Evolutionary conservation across 1,140 invertebrate species (phyloP), one percentile per base, ranked within the genome.

Genomic region (Chymomyza costata): DNA sequence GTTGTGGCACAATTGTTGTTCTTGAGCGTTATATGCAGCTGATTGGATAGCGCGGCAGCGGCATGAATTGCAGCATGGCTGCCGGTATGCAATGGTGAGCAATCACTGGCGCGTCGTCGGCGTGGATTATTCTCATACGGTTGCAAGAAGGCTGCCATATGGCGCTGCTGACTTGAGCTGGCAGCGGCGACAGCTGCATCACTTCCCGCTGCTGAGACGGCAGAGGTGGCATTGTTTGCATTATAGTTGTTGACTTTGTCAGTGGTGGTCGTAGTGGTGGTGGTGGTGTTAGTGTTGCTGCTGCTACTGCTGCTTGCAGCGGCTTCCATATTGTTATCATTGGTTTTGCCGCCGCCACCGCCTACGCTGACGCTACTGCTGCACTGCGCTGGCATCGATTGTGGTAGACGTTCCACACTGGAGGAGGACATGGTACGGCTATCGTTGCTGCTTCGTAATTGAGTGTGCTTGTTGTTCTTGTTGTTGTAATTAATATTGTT

Each of bases 21-120:
- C 53, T 84, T 84, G 3, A 84, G 52, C 13, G 82, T 84, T 37
- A 84, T 82, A 40, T 81, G 82, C 54, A 82, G 41, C 45, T 84
- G 82, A 63, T 76, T 84, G 35, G 66, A 70, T 15, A 84, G 45
- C 0, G 81, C 71, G 2, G 71, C 69, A 1, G 60, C 54, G n/a
- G 46, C 58, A 37, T 66, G 68, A 0, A 65, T 63, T 5, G 63
- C 66, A 1, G 13, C 41, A 11, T 10, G 13, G 13, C 52, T 44
- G 2, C 48, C 44, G 1, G 47, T 43, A 45, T 62, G 52, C 10
- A 48, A 39, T n/a, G 28, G 41, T 1, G 82, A 68, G 21, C 82
- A 84, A 11, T 84, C 82, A 51, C 82, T 84, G 48, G 82, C 82
- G 0, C 82, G 65, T 6, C 82, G 69, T 1, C 82, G 65, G 0